phyloP scores from a whole-genome alignment of 2,113 vertebrate species.

The Mus spicilegus region DNA sequence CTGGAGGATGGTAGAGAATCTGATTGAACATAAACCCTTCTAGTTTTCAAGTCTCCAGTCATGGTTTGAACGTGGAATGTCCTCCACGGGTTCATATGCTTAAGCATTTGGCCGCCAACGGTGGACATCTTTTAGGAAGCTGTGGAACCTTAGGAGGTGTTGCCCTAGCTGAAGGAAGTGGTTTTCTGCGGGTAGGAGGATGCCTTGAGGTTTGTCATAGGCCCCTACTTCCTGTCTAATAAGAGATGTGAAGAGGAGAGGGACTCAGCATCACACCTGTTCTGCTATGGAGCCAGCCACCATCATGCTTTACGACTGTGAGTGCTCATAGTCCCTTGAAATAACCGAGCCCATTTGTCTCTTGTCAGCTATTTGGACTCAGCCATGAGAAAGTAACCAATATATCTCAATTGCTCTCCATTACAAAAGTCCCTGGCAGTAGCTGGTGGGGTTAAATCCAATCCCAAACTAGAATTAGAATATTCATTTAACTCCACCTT shows the following conservation, averaged over 20 bases:
- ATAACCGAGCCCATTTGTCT: background rate
- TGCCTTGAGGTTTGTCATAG: background rate
- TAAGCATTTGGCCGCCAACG: background rate
- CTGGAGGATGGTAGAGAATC: background rate
- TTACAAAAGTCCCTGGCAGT: background rate
- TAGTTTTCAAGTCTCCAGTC: background rate
- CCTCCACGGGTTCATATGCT: background rate
- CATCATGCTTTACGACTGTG: background rate
- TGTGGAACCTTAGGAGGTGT: no score
- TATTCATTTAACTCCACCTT: slow-evolving; percentile 46
- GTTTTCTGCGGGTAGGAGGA: background rate
- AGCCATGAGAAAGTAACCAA: background rate
- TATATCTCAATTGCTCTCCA: background rate
- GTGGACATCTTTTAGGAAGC: background rate
- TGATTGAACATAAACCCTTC: background rate
- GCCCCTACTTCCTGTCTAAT: background rate
- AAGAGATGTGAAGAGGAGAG: background rate
- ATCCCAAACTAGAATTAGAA: background rate
- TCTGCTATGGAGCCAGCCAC: no score
- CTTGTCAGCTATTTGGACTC: background rate
- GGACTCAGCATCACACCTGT: background rate
- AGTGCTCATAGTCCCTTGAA: background rate
- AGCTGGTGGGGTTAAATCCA: background rate
- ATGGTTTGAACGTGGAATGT: background rate
- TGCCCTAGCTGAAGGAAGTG: background rate